Evolutionary conservation across 2,113 vertebrate species (phyloP), one percentile per base, ranked within the genome.

Genomic region (Zosterops lateralis): DNA sequence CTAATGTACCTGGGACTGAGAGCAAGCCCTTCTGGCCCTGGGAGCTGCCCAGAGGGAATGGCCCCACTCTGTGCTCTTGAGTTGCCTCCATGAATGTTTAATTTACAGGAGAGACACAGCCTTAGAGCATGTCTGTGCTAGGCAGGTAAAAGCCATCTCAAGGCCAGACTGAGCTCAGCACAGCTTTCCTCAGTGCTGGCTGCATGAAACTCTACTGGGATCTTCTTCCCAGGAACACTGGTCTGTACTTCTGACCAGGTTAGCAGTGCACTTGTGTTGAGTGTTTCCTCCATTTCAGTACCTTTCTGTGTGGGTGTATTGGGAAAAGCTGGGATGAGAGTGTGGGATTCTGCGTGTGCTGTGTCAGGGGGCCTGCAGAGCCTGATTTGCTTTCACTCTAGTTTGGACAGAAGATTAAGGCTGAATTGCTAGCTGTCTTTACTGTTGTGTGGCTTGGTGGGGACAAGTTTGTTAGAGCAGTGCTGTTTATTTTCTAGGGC

Each of bases 331-430:
- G 0, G n/a, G 47, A 19, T 83, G 28, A 50, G 28, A 62, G 12
- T 0, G 0, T 3, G 13, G 26, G 21, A 17, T 36, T 40, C 6
- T 25, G 29, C 21, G 16, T 25, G 9, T 2, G 2, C 48, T 29
- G 17, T 7, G 0, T 68, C 29, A 51, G 7, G 20, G 50, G 26
- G 6, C 20, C 56, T 61, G n/a, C 16, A 40, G 42, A 42, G 36
- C 22, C 22, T 5, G 0, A 0, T 65, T 87, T 74, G 17, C 18
- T 74, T 82, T 78, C 38, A 12, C 28, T 65, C 36, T 70, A 8
- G 22, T 40, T 77, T 77, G 70, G 24, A 34, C 44, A 78, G 67
- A 48, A 73, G 56, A 28, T 57, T 61, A n/a, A 0, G 1, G 17
- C 36, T 70, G 54, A 57, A 34, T 57, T 65, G 48, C 18, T 91